Percentiles rank a stretch among this genome's conserved stretches.
Evolutionary conservation across 2,113 vertebrate species (phyloP).

Genomic region (Anarhynchus alexandrinus): DNA sequence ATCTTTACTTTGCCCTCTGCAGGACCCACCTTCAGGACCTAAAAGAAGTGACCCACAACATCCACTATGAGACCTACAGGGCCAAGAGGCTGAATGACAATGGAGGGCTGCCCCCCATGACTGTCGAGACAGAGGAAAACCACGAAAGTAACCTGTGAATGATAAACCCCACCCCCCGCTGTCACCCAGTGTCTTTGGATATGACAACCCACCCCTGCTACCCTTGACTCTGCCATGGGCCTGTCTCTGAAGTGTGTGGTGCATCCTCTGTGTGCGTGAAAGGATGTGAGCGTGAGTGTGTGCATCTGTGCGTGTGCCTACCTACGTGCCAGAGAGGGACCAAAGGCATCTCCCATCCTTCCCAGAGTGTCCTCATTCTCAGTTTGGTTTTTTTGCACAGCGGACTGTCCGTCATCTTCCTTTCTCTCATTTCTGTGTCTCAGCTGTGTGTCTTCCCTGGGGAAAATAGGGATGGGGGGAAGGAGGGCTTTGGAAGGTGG

Average conservation of each 20-base stretch:
- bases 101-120: conserved; percentile 89
- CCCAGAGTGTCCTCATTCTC: conserved; percentile 19
- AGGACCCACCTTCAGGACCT: conserved; percentile 97
- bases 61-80: conserved; percentile 96
- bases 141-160: conserved; percentile 90
- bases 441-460: conserved; percentile 23
- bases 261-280: not conserved
- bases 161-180: not conserved
- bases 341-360: conserved; percentile 19
- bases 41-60: conserved; percentile 98
- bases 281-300: not conserved
- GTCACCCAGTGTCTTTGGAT: conserved; percentile 26
- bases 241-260: conserved; percentile 62
- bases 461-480: not conserved
- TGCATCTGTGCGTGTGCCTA: not conserved
- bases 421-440: conserved; percentile 59
- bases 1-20: not conserved
- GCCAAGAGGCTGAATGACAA: conserved; percentile 95
- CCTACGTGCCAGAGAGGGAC: not conserved
- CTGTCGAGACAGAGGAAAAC: conserved; percentile 76
- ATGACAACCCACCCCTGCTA: conserved; percentile 10
- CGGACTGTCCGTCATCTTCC: conserved; percentile 48
- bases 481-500: not conserved
- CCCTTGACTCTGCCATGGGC: conserved; percentile 46
- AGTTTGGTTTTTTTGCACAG: conserved; percentile 54